phyloP scores from a whole-genome alignment of 2,888 invertebrate genomes.

The Actias luna region DNA sequence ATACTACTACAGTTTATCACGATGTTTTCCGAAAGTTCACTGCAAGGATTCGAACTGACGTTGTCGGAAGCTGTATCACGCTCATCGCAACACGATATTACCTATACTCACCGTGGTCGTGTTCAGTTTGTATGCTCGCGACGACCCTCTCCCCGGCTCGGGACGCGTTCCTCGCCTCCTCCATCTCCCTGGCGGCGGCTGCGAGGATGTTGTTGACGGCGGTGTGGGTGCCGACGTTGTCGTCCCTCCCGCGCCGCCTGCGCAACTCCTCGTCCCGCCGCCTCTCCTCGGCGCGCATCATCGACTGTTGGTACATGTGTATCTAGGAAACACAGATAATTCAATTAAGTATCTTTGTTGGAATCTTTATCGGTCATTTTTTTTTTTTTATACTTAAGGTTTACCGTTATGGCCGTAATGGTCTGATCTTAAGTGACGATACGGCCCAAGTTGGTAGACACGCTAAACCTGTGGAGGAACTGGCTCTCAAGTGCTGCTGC shows the following conservation, averaged over 20 bases:
- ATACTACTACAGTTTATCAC: no score
- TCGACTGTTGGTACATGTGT: conserved; percentile 78
- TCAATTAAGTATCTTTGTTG: no score
- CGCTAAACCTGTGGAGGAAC: no score
- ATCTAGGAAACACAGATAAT: no score
- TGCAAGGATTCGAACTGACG: background rate
- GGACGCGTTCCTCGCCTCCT: conserved; percentile 63
- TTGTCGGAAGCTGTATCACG: background rate
- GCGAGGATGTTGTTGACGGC: conserved; percentile 77
- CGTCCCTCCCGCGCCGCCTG: conserved; percentile 71
- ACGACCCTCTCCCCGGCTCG: conserved; percentile 47
- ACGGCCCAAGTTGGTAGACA: no score
- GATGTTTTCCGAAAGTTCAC: no score
- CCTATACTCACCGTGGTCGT: conserved; percentile 50
- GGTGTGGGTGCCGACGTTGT: conserved; percentile 67
- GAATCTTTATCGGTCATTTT: no score
- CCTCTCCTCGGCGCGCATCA: conserved; percentile 77
- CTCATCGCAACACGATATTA: conserved; percentile 10
- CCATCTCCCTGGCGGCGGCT: conserved; percentile 76
- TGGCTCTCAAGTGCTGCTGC: no score
- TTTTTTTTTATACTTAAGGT: no score
- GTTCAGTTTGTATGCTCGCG: conserved; percentile 72
- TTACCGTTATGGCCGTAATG: no score
- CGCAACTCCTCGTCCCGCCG: conserved; percentile 50
- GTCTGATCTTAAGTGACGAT: no score